phyloP scores from a whole-genome alignment of 2,797 vertebrate genomes.

The Sarcophilus harrisii region DNA sequence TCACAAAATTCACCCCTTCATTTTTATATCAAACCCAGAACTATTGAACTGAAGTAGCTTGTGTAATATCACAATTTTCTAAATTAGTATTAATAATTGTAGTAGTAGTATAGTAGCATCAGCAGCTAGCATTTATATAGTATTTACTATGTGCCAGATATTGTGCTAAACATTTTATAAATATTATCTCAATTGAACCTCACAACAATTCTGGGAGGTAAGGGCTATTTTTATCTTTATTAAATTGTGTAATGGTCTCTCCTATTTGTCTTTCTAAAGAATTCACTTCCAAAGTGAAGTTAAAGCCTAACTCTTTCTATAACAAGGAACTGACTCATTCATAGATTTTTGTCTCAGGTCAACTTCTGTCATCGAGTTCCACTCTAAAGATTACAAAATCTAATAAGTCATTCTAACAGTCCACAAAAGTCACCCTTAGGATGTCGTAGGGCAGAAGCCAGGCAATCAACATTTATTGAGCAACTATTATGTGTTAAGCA shows the following conservation, averaged over 20 bases:
- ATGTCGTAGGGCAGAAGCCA: neutral
- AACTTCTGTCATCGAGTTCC: neutral
- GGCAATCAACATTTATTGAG: neutral
- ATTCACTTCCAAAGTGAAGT: neutral
- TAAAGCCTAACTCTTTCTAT: neutral
- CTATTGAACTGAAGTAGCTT: neutral
- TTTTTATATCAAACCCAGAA: neutral
- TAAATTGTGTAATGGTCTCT: neutral
- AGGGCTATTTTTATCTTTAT: neutral
- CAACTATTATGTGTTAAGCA: neutral
- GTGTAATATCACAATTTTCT: neutral
- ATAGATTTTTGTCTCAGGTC: neutral
- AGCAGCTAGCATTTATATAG: neutral
- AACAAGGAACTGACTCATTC: neutral
- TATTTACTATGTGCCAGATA: neutral
- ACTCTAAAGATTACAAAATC: neutral
- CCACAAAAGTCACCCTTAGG: neutral
- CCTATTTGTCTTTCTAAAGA: neutral
- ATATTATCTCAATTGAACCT: neutral
- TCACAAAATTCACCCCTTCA: neutral
- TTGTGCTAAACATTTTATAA: neutral
- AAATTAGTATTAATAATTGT: neutral
- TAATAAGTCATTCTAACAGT: neutral
- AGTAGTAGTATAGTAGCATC: neutral
- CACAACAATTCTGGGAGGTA: neutral